phyloP scores from a whole-genome alignment of 2,888 invertebrate genomes.

The Matsumyia berberina region DNA sequence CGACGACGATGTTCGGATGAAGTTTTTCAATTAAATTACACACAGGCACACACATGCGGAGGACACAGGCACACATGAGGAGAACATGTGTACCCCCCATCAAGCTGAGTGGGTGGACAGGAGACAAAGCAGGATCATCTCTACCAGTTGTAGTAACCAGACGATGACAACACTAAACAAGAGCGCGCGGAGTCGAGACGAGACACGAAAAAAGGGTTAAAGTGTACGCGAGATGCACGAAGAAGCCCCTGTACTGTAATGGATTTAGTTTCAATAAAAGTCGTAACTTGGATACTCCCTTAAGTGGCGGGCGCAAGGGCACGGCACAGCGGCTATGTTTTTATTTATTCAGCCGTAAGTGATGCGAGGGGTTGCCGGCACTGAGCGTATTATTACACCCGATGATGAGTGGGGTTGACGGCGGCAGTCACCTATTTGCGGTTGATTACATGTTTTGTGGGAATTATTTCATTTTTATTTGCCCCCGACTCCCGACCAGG shows the following conservation, averaged over 20 bases:
- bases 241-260: slow-evolving; percentile 20
- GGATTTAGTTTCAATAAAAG: slow-evolving; percentile 60
- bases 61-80: too few relatives aligned
- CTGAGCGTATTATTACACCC: slow-evolving; percentile 24
- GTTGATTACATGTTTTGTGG: slow-evolving; percentile 64
- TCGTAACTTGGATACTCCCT: slow-evolving; percentile 57
- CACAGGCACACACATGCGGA: slow-evolving; percentile 20
- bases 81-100: too few relatives aligned
- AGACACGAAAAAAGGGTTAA: slow-evolving; percentile 28
- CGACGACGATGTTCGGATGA: slow-evolving; percentile 67
- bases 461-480: slow-evolving; percentile 19
- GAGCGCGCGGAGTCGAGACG: slow-evolving; percentile 20
- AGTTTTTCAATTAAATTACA: slow-evolving; percentile 76
- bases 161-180: slow-evolving; percentile 32
- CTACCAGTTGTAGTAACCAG: slow-evolving; percentile 20
- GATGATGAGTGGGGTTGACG: slow-evolving; percentile 54
- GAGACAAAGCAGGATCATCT: slow-evolving; percentile 39
- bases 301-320: slow-evolving; percentile 29
- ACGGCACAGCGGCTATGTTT: slow-evolving; percentile 21
- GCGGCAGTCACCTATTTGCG: slow-evolving; percentile 32
- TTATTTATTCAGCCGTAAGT: slow-evolving; percentile 60
- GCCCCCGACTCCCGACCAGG: not conserved
- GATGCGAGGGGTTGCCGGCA: slow-evolving; percentile 8
- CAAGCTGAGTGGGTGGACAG: slow-evolving; percentile 1
- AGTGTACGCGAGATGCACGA: slow-evolving; percentile 11